Base-by-base conservation (phyloP, 2,113 vertebrate species). In the Ptychochromis oligacanthus region DNA sequence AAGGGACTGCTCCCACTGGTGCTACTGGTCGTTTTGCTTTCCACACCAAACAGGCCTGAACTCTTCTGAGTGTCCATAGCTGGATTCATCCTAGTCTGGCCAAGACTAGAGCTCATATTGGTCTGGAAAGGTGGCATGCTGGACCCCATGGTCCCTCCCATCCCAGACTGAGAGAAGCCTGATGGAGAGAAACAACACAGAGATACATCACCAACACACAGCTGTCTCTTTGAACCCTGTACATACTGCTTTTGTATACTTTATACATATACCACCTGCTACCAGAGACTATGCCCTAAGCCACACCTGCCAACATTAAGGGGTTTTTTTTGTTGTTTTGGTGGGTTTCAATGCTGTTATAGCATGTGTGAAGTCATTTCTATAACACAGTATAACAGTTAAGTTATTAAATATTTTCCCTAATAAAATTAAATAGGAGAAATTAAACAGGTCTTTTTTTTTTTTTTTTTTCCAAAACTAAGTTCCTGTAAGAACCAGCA, bases 111-210 rank as follows among this genome's bases (percentile, higher is more conserved):
- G 59, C 92, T 84, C 88, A 94, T 93, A 22, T 81, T 89, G 75
- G 91, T 89, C 87, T 95, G 94, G 84, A 95, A 93, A 1, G 95
- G 93, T 2, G 94, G 89, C 82, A 94, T 49, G 8, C 91, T 82
- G 22, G 92, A 92, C 55, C 94, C 94, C 79, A 90, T 83, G 80
- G 91, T 91, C 26, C 89, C 92, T 65, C 92, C 92, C 87, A 94
- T 86, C 31, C 89, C 95, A 84, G 95, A 89, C 82, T 95, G 94
- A 57, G 94, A 91, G 82, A 94, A 94, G 57, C 95, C 96, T 96
- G 72, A 64, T 26, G 61, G 55, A 78, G 43, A 87, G 34, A 88
- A 17, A 78, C 40, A 87, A 62, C 6, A 77, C 7, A 85, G 18
- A 79, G 34, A 58, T 0, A 82, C 26, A 60, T 86, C 56, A 89